phyloP scores from a whole-genome alignment of 2,113 vertebrate species.

The Channa maculata region DNA sequence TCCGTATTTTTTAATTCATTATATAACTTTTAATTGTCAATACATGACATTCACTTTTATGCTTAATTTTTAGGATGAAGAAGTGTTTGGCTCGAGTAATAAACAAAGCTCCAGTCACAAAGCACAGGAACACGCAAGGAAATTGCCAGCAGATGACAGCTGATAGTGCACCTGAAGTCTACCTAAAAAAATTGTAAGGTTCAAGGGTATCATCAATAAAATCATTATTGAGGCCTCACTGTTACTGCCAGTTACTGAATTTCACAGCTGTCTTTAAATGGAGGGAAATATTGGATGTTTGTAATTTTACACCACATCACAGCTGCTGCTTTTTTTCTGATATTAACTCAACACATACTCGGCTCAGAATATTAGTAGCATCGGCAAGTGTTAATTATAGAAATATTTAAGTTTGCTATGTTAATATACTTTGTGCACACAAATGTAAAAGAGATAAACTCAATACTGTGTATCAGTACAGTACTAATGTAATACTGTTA shows the following conservation, averaged over 20 bases:
- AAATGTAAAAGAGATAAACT: background rate
- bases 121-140: background rate
- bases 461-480: too few relatives aligned
- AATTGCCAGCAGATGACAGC: constrained; percentile 9
- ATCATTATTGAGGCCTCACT: background rate
- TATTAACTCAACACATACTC: background rate
- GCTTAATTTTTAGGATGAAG: constrained; percentile 61
- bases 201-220: background rate
- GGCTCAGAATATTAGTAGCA: background rate
- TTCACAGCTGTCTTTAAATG: background rate
- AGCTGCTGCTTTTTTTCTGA: constrained; percentile 5
- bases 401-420: too few relatives aligned
- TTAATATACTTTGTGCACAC: too few relatives aligned
- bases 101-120: constrained; percentile 10
- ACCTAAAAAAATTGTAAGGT: too few relatives aligned
- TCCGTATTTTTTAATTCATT: too few relatives aligned
- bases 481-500: too few relatives aligned
- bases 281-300: background rate
- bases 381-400: background rate
- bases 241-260: background rate
- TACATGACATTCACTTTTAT: background rate
- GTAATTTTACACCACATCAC: background rate
- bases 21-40: too few relatives aligned
- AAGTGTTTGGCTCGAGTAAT: constrained; percentile 27
- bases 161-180: background rate